phyloP scores from a whole-genome alignment of 2,888 invertebrate genomes.

The Athrips mouffetella region DNA sequence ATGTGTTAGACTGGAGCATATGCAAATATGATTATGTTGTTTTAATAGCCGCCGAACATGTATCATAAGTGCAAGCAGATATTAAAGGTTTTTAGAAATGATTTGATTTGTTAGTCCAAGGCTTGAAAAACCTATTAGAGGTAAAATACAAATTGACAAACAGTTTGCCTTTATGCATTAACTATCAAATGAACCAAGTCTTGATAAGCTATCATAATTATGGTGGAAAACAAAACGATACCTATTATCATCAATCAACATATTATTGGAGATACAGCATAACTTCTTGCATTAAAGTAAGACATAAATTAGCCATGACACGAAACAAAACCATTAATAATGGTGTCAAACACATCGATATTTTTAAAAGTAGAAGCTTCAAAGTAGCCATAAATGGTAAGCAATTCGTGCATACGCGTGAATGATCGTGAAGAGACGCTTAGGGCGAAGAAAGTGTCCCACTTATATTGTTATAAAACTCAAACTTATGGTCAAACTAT shows the following conservation, averaged over 20 bases:
- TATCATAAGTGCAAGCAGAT: not conserved
- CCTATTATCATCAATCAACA: constrained; percentile 2
- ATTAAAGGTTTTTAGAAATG: not conserved
- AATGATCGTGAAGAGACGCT: constrained; percentile 30
- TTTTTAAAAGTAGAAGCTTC: not conserved
- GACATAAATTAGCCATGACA: constrained; percentile 1
- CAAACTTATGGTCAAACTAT: constrained; percentile 26
- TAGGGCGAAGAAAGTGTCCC: constrained; percentile 41
- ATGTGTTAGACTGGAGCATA: constrained; percentile 2
- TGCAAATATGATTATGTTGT: constrained; percentile 12
- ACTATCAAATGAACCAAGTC: no score
- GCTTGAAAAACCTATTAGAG: no score
- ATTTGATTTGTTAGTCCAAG: not conserved
- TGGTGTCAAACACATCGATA: constrained; percentile 6
- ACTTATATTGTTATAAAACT: constrained; percentile 39
- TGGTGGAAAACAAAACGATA: no score
- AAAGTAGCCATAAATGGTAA: constrained; percentile 2
- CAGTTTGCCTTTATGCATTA: no score
- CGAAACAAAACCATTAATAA: constrained; percentile 1
- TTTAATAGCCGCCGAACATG: not conserved
- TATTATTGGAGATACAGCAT: no score
- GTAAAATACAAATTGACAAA: no score
- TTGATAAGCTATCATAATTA: no score
- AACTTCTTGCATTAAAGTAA: constrained; percentile 4
- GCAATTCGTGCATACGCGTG: not conserved